Conservation (phyloP, 2,797 vertebrate genomes). For the Chloroceryle amazona region DNA sequence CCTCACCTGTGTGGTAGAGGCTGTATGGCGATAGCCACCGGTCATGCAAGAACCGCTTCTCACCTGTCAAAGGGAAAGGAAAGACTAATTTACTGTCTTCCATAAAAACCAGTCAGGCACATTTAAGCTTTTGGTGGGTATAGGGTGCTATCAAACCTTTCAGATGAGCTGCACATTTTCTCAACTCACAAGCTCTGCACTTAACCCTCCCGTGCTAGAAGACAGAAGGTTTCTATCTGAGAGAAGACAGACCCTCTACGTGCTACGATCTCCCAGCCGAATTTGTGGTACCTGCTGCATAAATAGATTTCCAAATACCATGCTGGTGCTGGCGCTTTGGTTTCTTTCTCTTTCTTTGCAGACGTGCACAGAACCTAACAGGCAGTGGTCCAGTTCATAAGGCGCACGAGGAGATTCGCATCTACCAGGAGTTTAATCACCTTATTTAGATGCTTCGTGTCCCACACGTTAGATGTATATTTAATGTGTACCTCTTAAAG, state of each 20-base stretch:
- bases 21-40: constrained; percentile 60
- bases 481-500: no score
- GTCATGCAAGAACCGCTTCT: constrained; percentile 79
- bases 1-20: constrained; percentile 79
- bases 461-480: no score
- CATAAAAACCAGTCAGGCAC: constrained; percentile 74
- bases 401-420: background rate
- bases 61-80: constrained; percentile 84
- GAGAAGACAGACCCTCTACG: background rate
- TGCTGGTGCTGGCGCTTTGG: background rate
- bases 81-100: constrained; percentile 75
- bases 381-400: background rate
- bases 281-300: background rate
- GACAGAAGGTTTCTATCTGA: background rate
- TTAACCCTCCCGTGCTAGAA: constrained; percentile 42
- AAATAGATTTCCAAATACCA: background rate
- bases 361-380: background rate
- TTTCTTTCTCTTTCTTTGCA: background rate
- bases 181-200: constrained; percentile 55
- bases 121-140: constrained; percentile 64
- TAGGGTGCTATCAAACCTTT: constrained; percentile 47
- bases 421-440: no score
- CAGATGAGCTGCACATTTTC: constrained; percentile 52
- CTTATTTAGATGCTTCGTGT: no score
- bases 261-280: background rate